These are phyloP conservation scores for Phataginus tricuspis DNA, from an alignment of 2,797 vertebrate genomes.

Conservation along the genomic window DNA sequence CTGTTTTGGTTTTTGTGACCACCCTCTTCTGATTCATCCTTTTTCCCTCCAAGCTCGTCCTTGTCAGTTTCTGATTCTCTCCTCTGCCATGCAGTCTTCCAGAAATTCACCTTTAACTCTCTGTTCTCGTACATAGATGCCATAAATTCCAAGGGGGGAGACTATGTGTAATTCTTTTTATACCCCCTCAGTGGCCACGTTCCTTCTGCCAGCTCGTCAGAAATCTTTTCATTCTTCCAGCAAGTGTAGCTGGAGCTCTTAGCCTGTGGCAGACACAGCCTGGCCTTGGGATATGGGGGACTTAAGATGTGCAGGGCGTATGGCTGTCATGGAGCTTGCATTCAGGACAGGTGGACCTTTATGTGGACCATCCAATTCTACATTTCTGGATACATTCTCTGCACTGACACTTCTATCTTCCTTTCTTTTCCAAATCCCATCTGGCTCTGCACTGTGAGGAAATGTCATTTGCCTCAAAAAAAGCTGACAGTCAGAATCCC, in stretches of 20 bases:
- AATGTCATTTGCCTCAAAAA: neutral
- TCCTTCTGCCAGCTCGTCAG: neutral
- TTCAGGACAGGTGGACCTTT: neutral
- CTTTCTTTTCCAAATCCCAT: neutral
- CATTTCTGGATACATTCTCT: neutral
- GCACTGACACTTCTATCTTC: neutral
- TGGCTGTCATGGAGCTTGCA: no score
- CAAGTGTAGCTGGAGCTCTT: accelerated
- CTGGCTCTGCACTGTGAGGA: neutral
- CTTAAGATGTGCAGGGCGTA: neutral
- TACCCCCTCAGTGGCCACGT: accelerated
- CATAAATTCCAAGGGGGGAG: neutral
- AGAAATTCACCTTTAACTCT: neutral
- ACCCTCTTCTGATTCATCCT: neutral
- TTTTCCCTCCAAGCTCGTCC: neutral
- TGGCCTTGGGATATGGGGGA: neutral
- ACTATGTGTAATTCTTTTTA: no score
- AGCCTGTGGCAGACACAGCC: accelerated
- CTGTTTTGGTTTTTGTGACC: neutral
- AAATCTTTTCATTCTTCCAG: neutral
- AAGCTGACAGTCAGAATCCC: neutral
- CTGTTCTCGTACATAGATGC: neutral
- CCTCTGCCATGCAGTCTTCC: neutral
- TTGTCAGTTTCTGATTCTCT: neutral
- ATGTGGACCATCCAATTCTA: neutral